Evolutionary conservation across 2,888 invertebrate species (phyloP), one percentile per base, ranked within the genome.

Genomic region (Xylota sylvarum): DNA sequence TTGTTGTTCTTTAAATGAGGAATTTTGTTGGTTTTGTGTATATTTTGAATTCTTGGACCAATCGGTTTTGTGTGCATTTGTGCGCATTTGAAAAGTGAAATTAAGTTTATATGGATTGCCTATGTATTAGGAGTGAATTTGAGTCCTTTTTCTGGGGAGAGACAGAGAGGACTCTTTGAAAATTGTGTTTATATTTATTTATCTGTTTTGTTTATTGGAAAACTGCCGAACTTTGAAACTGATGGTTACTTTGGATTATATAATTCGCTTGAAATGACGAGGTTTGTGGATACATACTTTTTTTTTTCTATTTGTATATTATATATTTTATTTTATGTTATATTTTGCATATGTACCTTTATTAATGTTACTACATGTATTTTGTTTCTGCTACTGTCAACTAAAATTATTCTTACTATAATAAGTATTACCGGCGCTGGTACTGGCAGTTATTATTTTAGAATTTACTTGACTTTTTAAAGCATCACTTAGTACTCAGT

Each of bases 161-260:
- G 27, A 70, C 62, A 58, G 27, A 74, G 12, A 27, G 60, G 60
- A 74, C 50, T 48, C 37, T 5, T 23, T 62, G 7, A n/a, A 17
- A 0, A 46, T 65, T 67, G 6, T 27, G 19, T 23, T 48, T n/a
- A 40, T 74, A 50, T 23, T 23, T 23, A 30, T 12, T 67, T 58
- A 12, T 7, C 46, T 19, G 19, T 48, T 69, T 70, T 62, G 17
- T 30, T 32, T 43, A 10, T 60, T 72, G 46, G 72, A 64, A 73
- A 78, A 62, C 67, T 82, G 52, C 69, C 76, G 55, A 64, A 62
- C 56, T 81, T 73, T 77, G 64, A 86, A 82, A 87, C 87, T 87
- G 83, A 87, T 87, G 87, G 73, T 72, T 83, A 76, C 87, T 78
- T 87, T 87, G 87, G 87, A 87, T 83, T 87, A 87, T 83, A 46